Base-by-base conservation (phyloP, 2,797 vertebrate species). In the Eulemur rubriventer region DNA sequence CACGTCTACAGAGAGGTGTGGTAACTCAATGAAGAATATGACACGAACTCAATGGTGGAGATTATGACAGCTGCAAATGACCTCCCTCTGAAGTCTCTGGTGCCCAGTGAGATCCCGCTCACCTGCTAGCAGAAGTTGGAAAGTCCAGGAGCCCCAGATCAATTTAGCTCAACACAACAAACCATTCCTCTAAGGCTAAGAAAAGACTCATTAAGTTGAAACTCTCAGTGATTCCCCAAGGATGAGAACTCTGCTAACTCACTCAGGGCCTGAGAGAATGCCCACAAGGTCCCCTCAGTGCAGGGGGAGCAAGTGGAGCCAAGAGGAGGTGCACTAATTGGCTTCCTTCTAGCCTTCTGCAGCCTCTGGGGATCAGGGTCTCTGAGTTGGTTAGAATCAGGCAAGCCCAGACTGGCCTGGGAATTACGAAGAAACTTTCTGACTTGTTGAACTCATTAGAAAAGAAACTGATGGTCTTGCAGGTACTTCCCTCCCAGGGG, bases 131-230 rank as follows among this genome's bases (percentile, higher is more conserved):
- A 38, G 1, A 55, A 78, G 26, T 3, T 61, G 63, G 17, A 28
- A 72, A 67, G 43, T 50, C 70, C 59, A n/a, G 26, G 20, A 4
- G 10, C 20, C 50, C 48, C 57, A 14, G 33, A 26, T 41, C 82
- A 72, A 0, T 55, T 83, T 50, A 69, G 70, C 61, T 16, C 67
- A 30, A 46, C 67, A 61, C n/a, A 93, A 67, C 46, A 50, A 41
- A 11, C 7, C 30, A 10, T 52, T 78, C 6, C 87, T 30, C 30
- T 20, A 38, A 1, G 2, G 38, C n/a, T 67, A 55, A 70, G 70
- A 57, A 35, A 75, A 78, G 28, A 33, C 83, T 97, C 92, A 73
- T 93, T 91, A 94, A 28, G 14, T 30, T n/a, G 70, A 57, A 91
- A 57, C 46, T 67, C 4, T 46, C 1, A 35, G 59, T 14, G 30